Evolutionary conservation across 1,140 invertebrate genomes (phyloP).

Genomic region (Orussus abietinus): DNA sequence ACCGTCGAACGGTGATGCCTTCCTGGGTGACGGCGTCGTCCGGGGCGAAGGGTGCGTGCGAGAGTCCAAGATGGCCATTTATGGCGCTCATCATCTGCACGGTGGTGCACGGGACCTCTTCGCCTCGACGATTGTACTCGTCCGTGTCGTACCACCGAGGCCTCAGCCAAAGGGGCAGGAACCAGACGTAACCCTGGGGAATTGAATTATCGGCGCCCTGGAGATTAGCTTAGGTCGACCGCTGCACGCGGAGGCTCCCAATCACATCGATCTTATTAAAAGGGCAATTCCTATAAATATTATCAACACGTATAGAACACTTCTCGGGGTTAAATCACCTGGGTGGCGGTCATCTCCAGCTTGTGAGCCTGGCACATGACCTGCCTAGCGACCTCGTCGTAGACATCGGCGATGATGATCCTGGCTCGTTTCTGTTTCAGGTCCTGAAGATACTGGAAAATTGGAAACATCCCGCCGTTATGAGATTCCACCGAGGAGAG

Average conservation of each 20-base stretch:
- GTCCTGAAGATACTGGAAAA: conserved; percentile 64
- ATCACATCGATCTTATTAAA: too few species aligned
- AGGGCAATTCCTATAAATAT: too few species aligned
- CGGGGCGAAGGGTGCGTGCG: conserved; percentile 65
- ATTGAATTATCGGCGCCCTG: too few species aligned
- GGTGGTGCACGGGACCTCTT: conserved; percentile 60
- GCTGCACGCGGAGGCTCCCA: too few species aligned
- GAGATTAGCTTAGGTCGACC: too few species aligned
- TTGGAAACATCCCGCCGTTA: too few species aligned
- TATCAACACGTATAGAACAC: too few species aligned
- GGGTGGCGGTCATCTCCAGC: conserved; percentile 59
- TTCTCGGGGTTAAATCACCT: too few species aligned
- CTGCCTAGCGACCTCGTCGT: conserved; percentile 62
- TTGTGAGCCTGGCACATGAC: conserved; percentile 76
- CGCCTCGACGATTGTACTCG: conserved; percentile 52
- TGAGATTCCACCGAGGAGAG: too few species aligned
- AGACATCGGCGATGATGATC: conserved; percentile 80
- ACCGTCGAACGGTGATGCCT: conserved; percentile 58
- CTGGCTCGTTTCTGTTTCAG: conserved; percentile 62
- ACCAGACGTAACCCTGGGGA: conserved; percentile 78
- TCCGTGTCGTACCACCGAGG: conserved; percentile 67
- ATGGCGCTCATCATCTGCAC: conserved; percentile 67
- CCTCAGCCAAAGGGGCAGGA: conserved; percentile 71
- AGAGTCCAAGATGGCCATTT: conserved; percentile 71
- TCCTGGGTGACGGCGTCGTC: conserved; percentile 64